Evolutionary conservation across 2,113 vertebrate genomes (phyloP), one percentile per base, ranked within the genome.

Genomic region (Gymnocephalus cernua): DNA sequence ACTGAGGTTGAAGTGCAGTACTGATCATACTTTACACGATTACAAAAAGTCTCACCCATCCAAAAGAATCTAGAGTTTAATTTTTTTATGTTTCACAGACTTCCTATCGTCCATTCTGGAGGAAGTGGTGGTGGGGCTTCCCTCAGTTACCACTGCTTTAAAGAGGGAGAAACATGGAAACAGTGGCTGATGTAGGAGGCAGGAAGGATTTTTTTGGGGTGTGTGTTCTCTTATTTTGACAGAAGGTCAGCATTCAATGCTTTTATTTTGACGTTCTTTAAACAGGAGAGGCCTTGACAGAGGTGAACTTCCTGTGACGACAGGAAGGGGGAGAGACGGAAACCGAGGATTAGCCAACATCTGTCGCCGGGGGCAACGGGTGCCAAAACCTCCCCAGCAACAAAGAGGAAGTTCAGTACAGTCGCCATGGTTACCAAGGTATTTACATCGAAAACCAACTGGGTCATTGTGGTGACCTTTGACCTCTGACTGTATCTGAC

Each of bases 241-340:
- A 79, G 56, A 13, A 68, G 62, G 70, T 89, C 74, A 58, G 2
- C 68, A 57, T 63, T 38, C n/a, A 45, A 0, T 54, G 57, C 74
- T 87, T 77, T 90, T 87, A 89, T 85, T 92, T 86, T 89, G 79
- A 82, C 7, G 7, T 83, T 61, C 41, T 64, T 50, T 4, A 62
- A 58, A 65, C 13, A 54, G 64, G 27, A 16, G 56, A 77, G 77
- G 71, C 86, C 88, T 82, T 83, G 84, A 83, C 56, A 68, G 53
- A 76, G n/a, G 23, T 29, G 65, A 74, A 83, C 77, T 48, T 89
- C 86, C 84, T 79, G 73, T 32, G 50, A 77, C 2, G 47, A 77
- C 44, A 25, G 68, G 27, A 57, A 76, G 14, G 4, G 21, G 27
- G 14, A 70, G n/a, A 48, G 50, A 53, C 1, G 25, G 83, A 72